Percentiles rank a stretch among this genome's conserved stretches.
Evolutionary conservation across 64 coral and sea anemone genomes (phyloP).

Genomic region (Stichodactyla helianthus): DNA sequence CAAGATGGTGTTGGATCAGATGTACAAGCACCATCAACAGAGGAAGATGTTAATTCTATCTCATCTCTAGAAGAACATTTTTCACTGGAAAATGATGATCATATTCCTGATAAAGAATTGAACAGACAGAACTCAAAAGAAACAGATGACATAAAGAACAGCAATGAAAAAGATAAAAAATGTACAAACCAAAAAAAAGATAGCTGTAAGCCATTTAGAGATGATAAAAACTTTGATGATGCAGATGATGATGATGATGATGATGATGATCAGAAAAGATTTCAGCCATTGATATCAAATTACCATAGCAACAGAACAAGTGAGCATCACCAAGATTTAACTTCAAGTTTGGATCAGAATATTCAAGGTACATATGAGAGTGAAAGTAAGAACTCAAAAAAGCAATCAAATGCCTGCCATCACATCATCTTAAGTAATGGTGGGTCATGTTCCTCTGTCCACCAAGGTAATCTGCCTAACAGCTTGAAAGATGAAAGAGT

Average conservation of each 20-base stretch:
- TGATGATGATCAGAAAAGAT: neutral
- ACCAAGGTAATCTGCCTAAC: neutral
- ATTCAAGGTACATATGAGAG: neutral
- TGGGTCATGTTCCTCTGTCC: neutral
- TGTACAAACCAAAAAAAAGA: neutral
- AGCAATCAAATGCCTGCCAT: neutral
- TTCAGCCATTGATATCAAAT: neutral
- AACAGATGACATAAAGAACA: neutral
- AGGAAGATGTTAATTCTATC: neutral
- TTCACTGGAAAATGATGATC: neutral
- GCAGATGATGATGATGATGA: slow-evolving; percentile 18
- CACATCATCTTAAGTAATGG: neutral
- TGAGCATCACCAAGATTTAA: neutral
- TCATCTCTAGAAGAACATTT: neutral
- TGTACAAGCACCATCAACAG: neutral
- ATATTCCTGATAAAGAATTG: neutral
- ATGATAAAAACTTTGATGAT: too few species aligned
- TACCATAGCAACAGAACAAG: neutral
- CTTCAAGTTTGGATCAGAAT: neutral
- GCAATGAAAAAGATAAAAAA: neutral
- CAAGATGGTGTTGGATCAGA: neutral
- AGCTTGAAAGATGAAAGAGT: neutral
- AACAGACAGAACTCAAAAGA: neutral
- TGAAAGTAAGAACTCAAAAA: neutral
- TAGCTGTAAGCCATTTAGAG: neutral